Evolutionary conservation across 2,797 vertebrate genomes (phyloP).

Genomic region (Myripristis murdjan): DNA sequence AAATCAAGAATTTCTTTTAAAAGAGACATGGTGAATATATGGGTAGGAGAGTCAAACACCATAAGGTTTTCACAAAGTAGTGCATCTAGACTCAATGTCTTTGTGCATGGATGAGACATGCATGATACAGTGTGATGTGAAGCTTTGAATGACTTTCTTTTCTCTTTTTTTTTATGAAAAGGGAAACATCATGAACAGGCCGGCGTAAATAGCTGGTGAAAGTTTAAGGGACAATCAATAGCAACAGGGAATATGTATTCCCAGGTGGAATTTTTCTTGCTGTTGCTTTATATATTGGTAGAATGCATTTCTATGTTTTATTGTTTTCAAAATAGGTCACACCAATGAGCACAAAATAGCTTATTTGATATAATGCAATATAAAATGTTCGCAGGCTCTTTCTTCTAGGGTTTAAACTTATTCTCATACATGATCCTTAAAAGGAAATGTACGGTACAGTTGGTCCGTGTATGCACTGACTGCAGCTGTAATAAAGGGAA

Average conservation of each 20-base stretch:
- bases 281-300: slow-evolving; percentile 20
- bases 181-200: slow-evolving; percentile 13
- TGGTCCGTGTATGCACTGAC: slow-evolving; percentile 9
- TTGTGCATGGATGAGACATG: slow-evolving; percentile 2
- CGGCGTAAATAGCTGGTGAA: slow-evolving; percentile 8
- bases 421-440: slow-evolving; percentile 19
- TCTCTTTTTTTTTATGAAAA: slow-evolving; percentile 25
- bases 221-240: slow-evolving; percentile 16
- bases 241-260: not conserved
- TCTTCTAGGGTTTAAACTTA: slow-evolving; percentile 11
- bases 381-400: slow-evolving; percentile 20
- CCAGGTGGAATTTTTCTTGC: slow-evolving; percentile 4
- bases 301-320: slow-evolving; percentile 31
- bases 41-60: slow-evolving; percentile 7
- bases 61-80: not conserved
- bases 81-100: slow-evolving; percentile 4
- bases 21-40: slow-evolving; percentile 9
- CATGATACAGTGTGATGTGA: not conserved
- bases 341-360: not conserved
- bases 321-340: slow-evolving; percentile 34
- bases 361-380: not conserved
- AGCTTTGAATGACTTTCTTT: slow-evolving; percentile 13
- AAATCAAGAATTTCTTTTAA: slow-evolving; percentile 38
- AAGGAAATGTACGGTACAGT: slow-evolving; percentile 4
- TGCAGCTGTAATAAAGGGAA: slow-evolving; percentile 42